Percentiles rank a stretch among this genome's conserved stretches.
phyloP scores from a whole-genome alignment of 2,797 vertebrate species.

The Centropyge bicolor region DNA sequence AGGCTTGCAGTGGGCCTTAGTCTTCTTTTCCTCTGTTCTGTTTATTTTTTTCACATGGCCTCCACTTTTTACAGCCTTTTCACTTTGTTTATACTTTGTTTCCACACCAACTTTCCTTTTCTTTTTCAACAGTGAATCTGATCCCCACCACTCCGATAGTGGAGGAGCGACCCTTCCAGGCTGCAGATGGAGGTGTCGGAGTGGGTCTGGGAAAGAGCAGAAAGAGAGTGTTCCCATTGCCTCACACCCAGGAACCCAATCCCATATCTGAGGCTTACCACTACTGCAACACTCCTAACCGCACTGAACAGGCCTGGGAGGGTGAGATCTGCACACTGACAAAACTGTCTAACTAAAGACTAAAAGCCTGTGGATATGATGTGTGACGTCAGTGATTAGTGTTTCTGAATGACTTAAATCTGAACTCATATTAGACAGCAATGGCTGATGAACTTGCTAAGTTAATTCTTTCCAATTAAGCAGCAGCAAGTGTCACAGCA shows the following conservation, averaged over 20 bases:
- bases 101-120: background rate
- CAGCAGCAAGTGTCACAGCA: background rate
- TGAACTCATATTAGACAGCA: background rate
- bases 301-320: slow-evolving; percentile 93
- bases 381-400: background rate
- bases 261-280: slow-evolving; percentile 90
- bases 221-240: slow-evolving; percentile 91
- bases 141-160: slow-evolving; percentile 86
- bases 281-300: slow-evolving; percentile 94
- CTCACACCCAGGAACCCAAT: slow-evolving; percentile 87
- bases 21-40: background rate
- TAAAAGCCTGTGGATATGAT: background rate
- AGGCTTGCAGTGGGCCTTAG: background rate
- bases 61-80: background rate
- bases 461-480: background rate
- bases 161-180: slow-evolving; percentile 79
- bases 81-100: background rate
- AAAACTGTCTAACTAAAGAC: background rate
- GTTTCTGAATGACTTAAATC: background rate
- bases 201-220: slow-evolving; percentile 87
- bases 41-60: background rate
- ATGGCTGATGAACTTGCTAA: background rate
- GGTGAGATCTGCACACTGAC: slow-evolving; percentile 82
- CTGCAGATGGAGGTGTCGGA: slow-evolving; percentile 37
- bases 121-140: slow-evolving; percentile 87